Evolutionary conservation across 2,888 invertebrate genomes (phyloP).

Genomic region (Ametastegia equiseti): DNA sequence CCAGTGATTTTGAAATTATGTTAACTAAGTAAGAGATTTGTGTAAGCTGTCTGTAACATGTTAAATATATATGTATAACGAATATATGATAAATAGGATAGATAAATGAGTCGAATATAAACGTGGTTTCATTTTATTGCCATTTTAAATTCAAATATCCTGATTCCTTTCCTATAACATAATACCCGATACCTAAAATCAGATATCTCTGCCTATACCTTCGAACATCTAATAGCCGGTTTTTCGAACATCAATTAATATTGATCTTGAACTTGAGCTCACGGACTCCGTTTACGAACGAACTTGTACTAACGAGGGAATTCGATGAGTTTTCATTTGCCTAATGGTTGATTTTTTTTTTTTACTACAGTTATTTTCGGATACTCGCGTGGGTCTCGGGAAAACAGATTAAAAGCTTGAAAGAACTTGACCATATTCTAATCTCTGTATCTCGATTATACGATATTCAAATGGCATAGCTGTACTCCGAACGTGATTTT

Average conservation of each 20-base stretch:
- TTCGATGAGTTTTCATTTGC: background rate
- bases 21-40: background rate
- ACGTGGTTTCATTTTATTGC: background rate
- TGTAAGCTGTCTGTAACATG: slow-evolving; percentile 19
- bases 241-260: background rate
- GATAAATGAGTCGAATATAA: background rate
- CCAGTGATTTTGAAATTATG: slow-evolving; percentile 46
- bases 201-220: no score
- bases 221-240: background rate
- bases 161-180: no score
- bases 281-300: background rate
- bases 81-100: slow-evolving; percentile 19
- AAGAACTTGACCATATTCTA: background rate
- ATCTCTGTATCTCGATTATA: background rate
- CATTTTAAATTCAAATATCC: slow-evolving; percentile 8
- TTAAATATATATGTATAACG: background rate
- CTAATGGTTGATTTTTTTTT: background rate
- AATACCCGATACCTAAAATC: background rate
- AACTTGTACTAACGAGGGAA: background rate
- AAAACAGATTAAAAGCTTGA: background rate
- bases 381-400: no score
- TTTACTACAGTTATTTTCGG: background rate
- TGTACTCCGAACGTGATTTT: background rate
- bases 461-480: background rate
- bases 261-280: slow-evolving; percentile 27